phyloP scores from a whole-genome alignment of 2,113 vertebrate genomes.

The Himantopus leucocephalus region DNA sequence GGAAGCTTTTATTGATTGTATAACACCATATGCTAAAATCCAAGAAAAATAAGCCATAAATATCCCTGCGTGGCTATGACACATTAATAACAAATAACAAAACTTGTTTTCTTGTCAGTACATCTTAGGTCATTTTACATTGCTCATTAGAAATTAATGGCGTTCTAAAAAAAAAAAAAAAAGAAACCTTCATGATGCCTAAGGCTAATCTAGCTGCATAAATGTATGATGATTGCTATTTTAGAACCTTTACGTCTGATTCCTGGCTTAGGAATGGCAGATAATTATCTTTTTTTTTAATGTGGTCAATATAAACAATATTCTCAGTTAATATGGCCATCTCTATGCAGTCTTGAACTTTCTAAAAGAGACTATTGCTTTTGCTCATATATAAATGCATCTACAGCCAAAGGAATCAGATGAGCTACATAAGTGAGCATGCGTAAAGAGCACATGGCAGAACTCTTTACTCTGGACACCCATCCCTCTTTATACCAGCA shows the following conservation, averaged over 20 bases:
- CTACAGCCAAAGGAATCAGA: neutral
- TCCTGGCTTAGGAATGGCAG: neutral
- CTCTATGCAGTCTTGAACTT: neutral
- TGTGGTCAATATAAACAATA: neutral
- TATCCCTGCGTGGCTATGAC: neutral
- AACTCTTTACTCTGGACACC: neutral
- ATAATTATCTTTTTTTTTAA: neutral
- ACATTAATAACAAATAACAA: neutral
- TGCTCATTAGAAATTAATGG: neutral
- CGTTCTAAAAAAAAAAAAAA: neutral
- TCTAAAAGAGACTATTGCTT: neutral
- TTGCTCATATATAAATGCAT: neutral
- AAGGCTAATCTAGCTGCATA: neutral
- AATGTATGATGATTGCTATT: neutral
- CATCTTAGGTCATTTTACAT: neutral
- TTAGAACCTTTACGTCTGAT: neutral
- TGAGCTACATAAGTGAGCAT: neutral
- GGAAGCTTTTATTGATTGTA: neutral
- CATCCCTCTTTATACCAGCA: neutral
- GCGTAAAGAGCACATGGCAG: fast-evolving
- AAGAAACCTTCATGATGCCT: neutral
- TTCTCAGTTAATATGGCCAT: neutral
- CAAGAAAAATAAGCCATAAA: neutral
- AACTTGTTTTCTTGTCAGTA: neutral
- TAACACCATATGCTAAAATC: neutral